Percentiles rank a stretch among this genome's conserved stretches.
Conservation (phyloP, 2,888 invertebrate genomes). For the Chymomyza amoena region DNA sequence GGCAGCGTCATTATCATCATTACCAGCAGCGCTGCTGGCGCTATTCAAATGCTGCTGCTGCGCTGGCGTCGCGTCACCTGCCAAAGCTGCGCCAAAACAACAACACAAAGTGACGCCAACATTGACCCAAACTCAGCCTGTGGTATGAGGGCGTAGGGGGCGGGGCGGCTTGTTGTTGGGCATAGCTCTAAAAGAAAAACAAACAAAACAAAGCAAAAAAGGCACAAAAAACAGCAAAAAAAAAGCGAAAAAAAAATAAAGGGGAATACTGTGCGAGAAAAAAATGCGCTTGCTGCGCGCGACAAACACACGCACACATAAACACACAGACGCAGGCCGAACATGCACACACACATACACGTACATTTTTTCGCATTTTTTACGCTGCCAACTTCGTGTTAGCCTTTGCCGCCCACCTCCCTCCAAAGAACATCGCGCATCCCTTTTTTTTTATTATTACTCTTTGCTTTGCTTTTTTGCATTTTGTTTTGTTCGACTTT, state of each 20-base stretch:
- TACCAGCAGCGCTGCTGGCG: constrained; percentile 58
- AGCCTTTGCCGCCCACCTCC: constrained; percentile 53
- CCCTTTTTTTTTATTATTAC: constrained; percentile 7
- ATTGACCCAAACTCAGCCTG: constrained; percentile 68
- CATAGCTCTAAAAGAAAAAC: constrained; percentile 68
- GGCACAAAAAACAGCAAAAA: background rate
- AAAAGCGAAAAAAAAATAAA: constrained; percentile 57
- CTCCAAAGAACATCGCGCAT: background rate
- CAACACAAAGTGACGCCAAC: constrained; percentile 52
- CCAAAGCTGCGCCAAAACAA: constrained; percentile 64
- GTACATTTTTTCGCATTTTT: constrained; percentile 51
- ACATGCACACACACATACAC: constrained; percentile 3
- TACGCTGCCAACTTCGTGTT: constrained; percentile 45
- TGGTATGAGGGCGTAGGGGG: constrained; percentile 36
- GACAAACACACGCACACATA: background rate
- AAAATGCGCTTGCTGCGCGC: constrained; percentile 26
- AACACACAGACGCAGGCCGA: constrained; percentile 1
- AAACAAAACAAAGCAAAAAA: constrained; percentile 38
- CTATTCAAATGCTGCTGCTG: constrained; percentile 65
- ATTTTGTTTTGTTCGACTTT: constrained; percentile 70
- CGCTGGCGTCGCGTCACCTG: constrained; percentile 60
- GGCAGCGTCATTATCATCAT: constrained; percentile 33
- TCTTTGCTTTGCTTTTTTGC: constrained; percentile 33
- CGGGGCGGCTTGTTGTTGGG: constrained; percentile 32
- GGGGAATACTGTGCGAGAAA: constrained; percentile 57